phyloP scores from a whole-genome alignment of 2,888 invertebrate genomes.

The Rotaria sp. region DNA sequence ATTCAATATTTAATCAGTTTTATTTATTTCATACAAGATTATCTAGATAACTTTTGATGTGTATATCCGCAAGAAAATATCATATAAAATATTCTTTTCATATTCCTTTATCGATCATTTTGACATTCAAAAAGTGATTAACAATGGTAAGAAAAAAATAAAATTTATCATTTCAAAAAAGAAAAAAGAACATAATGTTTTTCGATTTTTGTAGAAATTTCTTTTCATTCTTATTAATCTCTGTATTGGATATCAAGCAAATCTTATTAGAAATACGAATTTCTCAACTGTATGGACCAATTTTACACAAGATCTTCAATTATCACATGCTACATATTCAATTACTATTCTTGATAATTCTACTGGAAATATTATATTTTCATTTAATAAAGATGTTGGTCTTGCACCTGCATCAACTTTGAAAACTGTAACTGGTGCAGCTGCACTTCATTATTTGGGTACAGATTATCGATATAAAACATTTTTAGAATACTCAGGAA shows the following conservation, averaged over 20 bases:
- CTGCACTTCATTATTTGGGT: constrained; percentile 1
- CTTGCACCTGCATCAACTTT: background rate
- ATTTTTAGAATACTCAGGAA: background rate
- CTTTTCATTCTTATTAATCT: too few relatives aligned
- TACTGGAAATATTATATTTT: background rate
- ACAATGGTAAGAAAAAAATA: too few relatives aligned
- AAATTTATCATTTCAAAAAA: too few relatives aligned
- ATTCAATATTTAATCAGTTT: background rate
- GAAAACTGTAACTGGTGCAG: background rate
- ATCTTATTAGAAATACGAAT: background rate
- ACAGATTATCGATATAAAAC: background rate
- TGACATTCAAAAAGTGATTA: too few relatives aligned
- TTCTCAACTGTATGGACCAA: background rate
- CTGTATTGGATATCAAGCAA: background rate
- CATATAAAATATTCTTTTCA: too few relatives aligned
- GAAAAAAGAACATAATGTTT: too few relatives aligned
- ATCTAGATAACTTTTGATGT: background rate
- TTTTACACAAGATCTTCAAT: background rate
- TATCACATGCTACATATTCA: background rate
- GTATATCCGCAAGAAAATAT: too few relatives aligned
- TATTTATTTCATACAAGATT: background rate
- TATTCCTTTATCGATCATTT: too few relatives aligned
- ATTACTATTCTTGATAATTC: background rate
- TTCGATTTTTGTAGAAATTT: too few relatives aligned
- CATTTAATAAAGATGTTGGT: background rate